Evolutionary conservation across 2,888 invertebrate species (phyloP).

Genomic region (Ethmia dodecea): DNA sequence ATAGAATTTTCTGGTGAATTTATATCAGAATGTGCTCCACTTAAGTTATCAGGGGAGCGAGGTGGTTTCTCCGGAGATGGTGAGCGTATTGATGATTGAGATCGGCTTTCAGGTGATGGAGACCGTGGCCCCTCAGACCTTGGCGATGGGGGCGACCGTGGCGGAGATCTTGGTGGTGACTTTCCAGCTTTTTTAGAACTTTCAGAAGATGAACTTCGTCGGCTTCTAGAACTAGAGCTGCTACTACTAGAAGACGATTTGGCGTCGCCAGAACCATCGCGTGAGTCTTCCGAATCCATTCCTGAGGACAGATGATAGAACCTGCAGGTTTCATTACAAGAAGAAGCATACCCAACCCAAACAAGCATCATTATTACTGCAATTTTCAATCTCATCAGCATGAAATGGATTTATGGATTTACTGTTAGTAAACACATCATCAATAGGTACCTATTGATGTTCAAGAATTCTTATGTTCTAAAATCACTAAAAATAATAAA

Average conservation of each 20-base stretch:
- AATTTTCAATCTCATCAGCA: constrained; percentile 7
- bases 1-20: constrained; percentile 68
- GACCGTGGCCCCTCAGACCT: constrained; percentile 37
- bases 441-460: not conserved
- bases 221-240: constrained; percentile 65
- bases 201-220: constrained; percentile 61
- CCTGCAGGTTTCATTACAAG: too few relatives aligned
- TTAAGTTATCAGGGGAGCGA: constrained; percentile 56
- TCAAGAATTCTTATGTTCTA: not conserved
- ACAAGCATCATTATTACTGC: constrained; percentile 34
- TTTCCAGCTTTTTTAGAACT: constrained; percentile 57
- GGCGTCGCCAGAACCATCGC: constrained; percentile 63
- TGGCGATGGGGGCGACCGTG: constrained; percentile 19
- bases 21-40: constrained; percentile 63
- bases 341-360: constrained; percentile 34
- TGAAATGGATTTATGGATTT: too few relatives aligned
- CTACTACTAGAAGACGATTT: constrained; percentile 69
- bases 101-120: constrained; percentile 32
- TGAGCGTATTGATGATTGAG: constrained; percentile 30
- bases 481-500: too few relatives aligned
- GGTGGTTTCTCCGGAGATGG: constrained; percentile 32
- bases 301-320: constrained; percentile 57
- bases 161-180: constrained; percentile 41
- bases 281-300: constrained; percentile 81
- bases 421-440: not conserved